Evolutionary conservation across 1,140 invertebrate genomes (phyloP).

Genomic region (Elysia chlorotica): DNA sequence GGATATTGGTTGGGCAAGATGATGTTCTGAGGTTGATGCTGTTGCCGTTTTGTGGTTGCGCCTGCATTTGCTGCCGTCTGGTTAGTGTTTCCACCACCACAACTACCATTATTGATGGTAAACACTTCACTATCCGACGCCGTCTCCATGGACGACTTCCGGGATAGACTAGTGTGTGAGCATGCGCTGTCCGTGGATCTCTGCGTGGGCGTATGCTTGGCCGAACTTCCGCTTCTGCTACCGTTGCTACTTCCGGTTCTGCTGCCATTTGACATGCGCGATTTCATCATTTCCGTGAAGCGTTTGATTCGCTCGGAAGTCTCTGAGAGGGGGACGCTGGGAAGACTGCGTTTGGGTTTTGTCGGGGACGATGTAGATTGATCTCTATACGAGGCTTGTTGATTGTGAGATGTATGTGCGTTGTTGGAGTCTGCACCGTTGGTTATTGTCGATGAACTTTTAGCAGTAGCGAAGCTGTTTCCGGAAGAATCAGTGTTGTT

Average conservation of each 20-base stretch:
- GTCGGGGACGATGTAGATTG: background rate
- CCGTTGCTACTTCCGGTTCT: conserved; percentile 7
- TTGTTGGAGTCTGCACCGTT: too few species aligned
- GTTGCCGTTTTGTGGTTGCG: background rate
- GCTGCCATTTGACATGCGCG: conserved; percentile 6
- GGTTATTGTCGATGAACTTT: too few species aligned
- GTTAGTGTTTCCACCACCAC: background rate
- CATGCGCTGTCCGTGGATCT: background rate
- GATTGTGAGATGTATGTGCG: too few species aligned
- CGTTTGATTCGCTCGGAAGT: conserved; percentile 32
- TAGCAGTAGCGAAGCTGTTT: background rate
- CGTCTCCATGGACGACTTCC: conserved; percentile 13
- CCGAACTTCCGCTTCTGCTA: background rate
- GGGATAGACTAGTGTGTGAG: conserved; percentile 10
- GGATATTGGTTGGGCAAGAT: too few species aligned
- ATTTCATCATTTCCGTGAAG: conserved; percentile 37
- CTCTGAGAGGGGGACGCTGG: conserved; percentile 26
- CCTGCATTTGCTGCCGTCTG: background rate
- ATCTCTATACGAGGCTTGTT: background rate
- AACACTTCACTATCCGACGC: conserved; percentile 25
- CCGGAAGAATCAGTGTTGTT: background rate
- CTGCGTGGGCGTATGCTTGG: background rate
- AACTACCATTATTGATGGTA: background rate
- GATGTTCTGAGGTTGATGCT: background rate
- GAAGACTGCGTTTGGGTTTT: conserved; percentile 30